A percentile compares a stretch with the other conserved stretches of the same genome.
Evolutionary conservation across 1,140 invertebrate genomes (phyloP).

Genomic region (Proctacanthus coquilletti): DNA sequence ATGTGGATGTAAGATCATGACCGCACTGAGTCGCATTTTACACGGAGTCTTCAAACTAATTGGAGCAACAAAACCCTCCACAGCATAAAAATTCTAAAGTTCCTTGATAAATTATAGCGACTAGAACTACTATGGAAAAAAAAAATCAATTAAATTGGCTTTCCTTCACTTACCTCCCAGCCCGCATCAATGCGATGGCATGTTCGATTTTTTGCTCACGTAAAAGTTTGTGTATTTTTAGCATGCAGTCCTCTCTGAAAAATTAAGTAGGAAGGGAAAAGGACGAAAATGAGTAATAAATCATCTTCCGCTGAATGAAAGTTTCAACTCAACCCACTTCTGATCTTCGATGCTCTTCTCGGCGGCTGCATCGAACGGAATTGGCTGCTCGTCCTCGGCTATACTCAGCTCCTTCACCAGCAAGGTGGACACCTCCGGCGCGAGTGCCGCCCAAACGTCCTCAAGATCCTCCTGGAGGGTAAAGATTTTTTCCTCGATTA

Average conservation of each 20-base stretch:
- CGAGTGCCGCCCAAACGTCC: constrained; percentile 55
- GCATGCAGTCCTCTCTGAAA: constrained; percentile 69
- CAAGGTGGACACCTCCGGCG: constrained; percentile 51
- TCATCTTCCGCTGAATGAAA: constrained; percentile 4
- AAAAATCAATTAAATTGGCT: too few species aligned
- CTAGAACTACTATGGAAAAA: too few species aligned
- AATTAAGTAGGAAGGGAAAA: constrained; percentile 3
- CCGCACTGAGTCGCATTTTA: too few species aligned
- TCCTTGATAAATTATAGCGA: too few species aligned
- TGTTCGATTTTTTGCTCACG: constrained; percentile 50
- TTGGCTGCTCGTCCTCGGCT: constrained; percentile 37
- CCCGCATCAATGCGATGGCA: constrained; percentile 65
- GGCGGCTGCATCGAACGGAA: constrained; percentile 77
- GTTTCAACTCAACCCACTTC: constrained; percentile 43
- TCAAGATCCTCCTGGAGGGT: constrained; percentile 37
- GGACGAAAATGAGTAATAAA: background rate
- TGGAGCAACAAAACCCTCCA: too few species aligned
- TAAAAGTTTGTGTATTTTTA: constrained; percentile 64
- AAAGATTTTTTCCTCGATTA: too few species aligned
- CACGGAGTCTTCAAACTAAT: too few species aligned
- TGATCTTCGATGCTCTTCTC: constrained; percentile 75
- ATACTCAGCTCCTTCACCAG: constrained; percentile 39
- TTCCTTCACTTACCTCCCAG: constrained; percentile 69
- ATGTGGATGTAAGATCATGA: too few species aligned
- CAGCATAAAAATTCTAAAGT: too few species aligned